phyloP scores from a whole-genome alignment of 2,888 invertebrate genomes.

The Leucophenga montana region DNA sequence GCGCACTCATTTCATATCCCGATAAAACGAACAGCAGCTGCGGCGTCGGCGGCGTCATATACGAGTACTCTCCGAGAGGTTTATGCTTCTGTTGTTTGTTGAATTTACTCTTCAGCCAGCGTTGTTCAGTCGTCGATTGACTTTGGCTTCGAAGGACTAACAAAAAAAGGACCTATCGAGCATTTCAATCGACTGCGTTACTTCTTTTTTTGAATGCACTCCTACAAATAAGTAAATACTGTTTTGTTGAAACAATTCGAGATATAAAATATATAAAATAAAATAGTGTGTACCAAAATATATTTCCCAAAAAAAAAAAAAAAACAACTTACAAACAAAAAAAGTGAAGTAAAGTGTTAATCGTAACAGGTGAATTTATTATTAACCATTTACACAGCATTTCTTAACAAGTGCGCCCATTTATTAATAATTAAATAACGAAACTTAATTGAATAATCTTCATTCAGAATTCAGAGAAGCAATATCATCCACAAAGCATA shows the following conservation, averaged over 20 bases:
- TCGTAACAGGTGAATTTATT: slow-evolving; percentile 19
- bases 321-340: not conserved
- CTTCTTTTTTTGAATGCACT: not conserved
- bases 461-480: not conserved
- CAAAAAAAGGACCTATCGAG: slow-evolving; percentile 9
- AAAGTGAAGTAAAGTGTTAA: slow-evolving; percentile 4
- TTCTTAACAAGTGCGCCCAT: not conserved
- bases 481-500: slow-evolving; percentile 38
- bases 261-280: not conserved
- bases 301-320: not conserved
- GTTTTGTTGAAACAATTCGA: not conserved
- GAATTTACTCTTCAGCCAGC: not conserved
- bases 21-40: not conserved
- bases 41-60: not conserved
- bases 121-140: slow-evolving; percentile 8
- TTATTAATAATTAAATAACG: not conserved
- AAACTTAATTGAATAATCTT: slow-evolving; percentile 15
- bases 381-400: slow-evolving; percentile 13
- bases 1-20: not conserved
- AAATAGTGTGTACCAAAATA: not conserved
- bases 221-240: not conserved
- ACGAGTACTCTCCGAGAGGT: slow-evolving; percentile 1
- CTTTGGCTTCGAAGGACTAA: slow-evolving; percentile 24
- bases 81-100: not conserved
- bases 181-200: slow-evolving; percentile 8